Conservation (phyloP, 2,888 invertebrate genomes). For the Hydropsyche betteni region DNA sequence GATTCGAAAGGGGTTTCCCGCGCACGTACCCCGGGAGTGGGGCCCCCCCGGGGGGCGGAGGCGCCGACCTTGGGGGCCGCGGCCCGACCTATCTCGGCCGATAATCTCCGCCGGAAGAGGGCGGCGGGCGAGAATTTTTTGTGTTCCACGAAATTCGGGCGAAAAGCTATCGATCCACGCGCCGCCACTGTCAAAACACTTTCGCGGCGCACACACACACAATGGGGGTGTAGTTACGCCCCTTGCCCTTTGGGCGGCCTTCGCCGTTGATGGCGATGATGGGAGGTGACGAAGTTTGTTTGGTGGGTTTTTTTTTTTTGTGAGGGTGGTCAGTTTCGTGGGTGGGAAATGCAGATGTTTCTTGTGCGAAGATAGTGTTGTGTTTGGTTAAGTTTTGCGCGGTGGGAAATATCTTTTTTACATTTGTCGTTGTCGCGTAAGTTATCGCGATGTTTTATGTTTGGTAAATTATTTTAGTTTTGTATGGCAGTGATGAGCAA, state of each 20-base stretch:
- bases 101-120: conserved; percentile 27
- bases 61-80: conserved; percentile 25
- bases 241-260: background rate
- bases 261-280: background rate
- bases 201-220: background rate
- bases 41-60: conserved; percentile 5
- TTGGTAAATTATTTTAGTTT: no score
- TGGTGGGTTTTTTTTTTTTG: no score
- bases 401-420: no score
- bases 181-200: conserved; percentile 8
- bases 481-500: no score
- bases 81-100: conserved; percentile 34
- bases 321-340: no score
- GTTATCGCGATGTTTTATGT: no score
- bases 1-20: conserved; percentile 9
- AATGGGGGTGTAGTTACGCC: background rate
- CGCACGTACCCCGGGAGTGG: background rate
- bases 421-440: no score
- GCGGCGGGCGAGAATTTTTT: conserved; percentile 11
- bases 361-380: no score
- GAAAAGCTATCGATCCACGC: conserved; percentile 28
- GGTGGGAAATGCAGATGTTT: no score
- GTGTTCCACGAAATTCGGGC: conserved; percentile 27
- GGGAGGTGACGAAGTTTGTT: no score
- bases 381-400: no score